Conservation (phyloP, 2,797 vertebrate genomes). For the Sarcophilus harrisii region DNA sequence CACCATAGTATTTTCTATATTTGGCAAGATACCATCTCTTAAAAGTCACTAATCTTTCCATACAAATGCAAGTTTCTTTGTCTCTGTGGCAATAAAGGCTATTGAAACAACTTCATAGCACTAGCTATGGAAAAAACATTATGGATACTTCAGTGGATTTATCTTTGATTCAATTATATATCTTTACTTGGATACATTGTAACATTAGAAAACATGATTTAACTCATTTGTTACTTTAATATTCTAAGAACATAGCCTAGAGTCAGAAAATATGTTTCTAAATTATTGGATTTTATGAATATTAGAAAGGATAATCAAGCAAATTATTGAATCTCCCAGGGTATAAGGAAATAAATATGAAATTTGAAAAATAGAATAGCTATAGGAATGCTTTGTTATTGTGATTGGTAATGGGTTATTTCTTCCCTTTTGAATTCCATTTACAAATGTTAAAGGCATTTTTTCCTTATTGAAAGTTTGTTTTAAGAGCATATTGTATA, state of each 20-base stretch:
- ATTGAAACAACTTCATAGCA: background rate
- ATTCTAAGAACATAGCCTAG: background rate
- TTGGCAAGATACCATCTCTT: background rate
- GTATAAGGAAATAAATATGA: slow-evolving; percentile 48
- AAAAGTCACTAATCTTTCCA: background rate
- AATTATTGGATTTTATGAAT: slow-evolving; percentile 47
- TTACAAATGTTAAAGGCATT: slow-evolving; percentile 25
- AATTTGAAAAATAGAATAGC: slow-evolving; percentile 27
- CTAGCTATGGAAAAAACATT: background rate
- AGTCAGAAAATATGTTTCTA: slow-evolving; percentile 48
- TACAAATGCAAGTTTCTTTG: background rate
- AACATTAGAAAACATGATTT: background rate
- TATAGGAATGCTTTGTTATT: slow-evolving; percentile 1
- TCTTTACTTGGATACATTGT: background rate
- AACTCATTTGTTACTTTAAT: background rate
- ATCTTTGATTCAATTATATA: background rate
- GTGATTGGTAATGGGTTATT: background rate
- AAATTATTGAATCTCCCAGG: slow-evolving; percentile 48
- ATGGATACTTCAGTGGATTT: background rate
- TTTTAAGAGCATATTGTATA: background rate
- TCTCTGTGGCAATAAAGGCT: background rate
- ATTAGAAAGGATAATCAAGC: slow-evolving; percentile 51
- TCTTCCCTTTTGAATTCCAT: background rate
- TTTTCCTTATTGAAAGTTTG: slow-evolving; percentile 29
- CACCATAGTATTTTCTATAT: background rate